Base-by-base conservation (phyloP, 1,140 invertebrate species). In the Halesus radiatus region DNA sequence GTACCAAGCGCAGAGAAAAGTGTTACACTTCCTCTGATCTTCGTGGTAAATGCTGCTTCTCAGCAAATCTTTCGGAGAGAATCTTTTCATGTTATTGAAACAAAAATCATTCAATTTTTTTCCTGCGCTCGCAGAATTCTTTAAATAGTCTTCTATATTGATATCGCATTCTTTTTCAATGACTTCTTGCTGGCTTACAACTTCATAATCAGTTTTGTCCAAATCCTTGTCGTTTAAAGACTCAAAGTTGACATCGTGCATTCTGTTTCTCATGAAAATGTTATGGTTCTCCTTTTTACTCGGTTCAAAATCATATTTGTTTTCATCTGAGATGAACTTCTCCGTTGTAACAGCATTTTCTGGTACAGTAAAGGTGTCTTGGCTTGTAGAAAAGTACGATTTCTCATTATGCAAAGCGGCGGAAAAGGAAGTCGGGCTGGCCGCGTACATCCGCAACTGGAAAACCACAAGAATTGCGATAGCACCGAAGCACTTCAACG, bases 121-220 rank as follows among this genome's bases (percentile, higher is more conserved):
- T 45, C 37, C 64, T 53, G n/a, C 53, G 13, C 5, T 15, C 0
- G 37, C 45, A 20, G 37, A 20, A 20, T 53, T 53, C 22, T 52
- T 26, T 7, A 53, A 10, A 7, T 72, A 72, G 5, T 72, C 45
- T 54, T 72, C 45, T 8, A 72, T 15, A 10, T 54, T 20, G 13
- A 72, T 20, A 8, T 5, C 68, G n/a, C 68, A 72, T 72, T 72
- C 68, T 72, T 72, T 72, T 22, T 68, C 64, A 3, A 68, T n/a
- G 8, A n/a, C 62, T 22, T 66, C 26, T 66, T 26, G 22, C 15
- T 66, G 26, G 23, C 29, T 32, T 37, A n/a, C 62, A n/a, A 29
- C 10, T 60, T 22, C 56, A 23, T 23, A 60, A 60, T 60, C 23
- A 13, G 16, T 66, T 10, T 66, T n/a, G 22, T 29, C 22, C 16